A percentile compares a stretch with the other conserved stretches of the same genome.
Evolutionary conservation across 2,888 invertebrate genomes (phyloP).

Genomic region (Philhelius pedissequus): DNA sequence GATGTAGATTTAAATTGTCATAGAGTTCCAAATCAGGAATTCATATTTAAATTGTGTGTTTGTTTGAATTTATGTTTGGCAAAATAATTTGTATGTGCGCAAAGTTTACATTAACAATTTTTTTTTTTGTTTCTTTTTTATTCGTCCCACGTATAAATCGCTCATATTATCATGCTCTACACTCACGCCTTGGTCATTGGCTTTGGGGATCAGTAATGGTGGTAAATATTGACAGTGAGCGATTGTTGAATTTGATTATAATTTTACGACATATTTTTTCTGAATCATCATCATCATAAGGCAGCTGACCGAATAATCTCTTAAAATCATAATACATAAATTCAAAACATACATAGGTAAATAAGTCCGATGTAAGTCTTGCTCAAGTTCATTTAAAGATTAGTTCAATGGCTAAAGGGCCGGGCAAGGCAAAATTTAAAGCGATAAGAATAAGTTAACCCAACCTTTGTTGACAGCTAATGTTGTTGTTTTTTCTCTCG

Average conservation of each 20-base stretch:
- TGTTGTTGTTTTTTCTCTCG: not conserved
- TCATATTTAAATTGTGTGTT: not conserved
- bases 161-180: conserved; percentile 25
- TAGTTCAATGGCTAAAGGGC: conserved; percentile 15
- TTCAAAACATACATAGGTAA: not conserved
- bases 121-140: not conserved
- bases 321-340: conserved; percentile 21
- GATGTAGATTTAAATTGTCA: conserved; percentile 47
- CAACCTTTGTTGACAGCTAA: conserved; percentile 30
- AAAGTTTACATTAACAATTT: conserved; percentile 38
- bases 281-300: conserved; percentile 30
- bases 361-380: not conserved
- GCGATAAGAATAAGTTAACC: conserved; percentile 8
- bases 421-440: conserved; percentile 27
- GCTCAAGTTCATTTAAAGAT: not conserved
- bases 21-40: conserved; percentile 41
- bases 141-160: conserved; percentile 40
- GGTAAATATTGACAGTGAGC: conserved; percentile 26
- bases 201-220: conserved; percentile 22
- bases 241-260: conserved; percentile 54
- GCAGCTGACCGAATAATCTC: conserved; percentile 35
- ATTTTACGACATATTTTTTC: conserved; percentile 35
- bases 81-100: conserved; percentile 6
- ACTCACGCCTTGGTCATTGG: conserved; percentile 53
- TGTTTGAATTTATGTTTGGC: not conserved